Evolutionary conservation across 1,140 invertebrate genomes (phyloP).

Genomic region (Micrasema minimum): DNA sequence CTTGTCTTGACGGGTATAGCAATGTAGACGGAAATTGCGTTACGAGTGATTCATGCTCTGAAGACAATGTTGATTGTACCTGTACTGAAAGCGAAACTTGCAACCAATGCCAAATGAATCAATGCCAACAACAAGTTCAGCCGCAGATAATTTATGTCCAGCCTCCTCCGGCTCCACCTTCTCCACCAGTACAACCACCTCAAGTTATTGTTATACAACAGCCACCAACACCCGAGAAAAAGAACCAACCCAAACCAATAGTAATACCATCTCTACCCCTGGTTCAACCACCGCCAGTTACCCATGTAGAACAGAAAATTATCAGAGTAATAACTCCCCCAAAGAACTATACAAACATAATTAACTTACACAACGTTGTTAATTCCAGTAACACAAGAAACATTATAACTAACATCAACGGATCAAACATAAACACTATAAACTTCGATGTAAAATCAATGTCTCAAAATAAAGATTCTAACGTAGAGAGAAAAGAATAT

Average conservation of each 20-base stretch:
- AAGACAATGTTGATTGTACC: too few relatives aligned
- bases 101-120: too few relatives aligned
- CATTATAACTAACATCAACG: slow-evolving; percentile 12
- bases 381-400: slow-evolving; percentile 15
- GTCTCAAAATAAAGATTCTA: neutral
- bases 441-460: neutral
- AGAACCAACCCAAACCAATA: neutral
- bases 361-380: slow-evolving; percentile 24
- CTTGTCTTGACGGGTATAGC: neutral
- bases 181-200: too few relatives aligned
- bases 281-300: neutral
- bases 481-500: neutral
- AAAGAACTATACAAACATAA: neutral
- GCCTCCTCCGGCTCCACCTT: too few relatives aligned
- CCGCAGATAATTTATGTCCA: too few relatives aligned
- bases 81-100: too few relatives aligned
- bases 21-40: neutral
- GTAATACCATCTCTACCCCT: too few relatives aligned
- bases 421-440: slow-evolving; percentile 20
- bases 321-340: neutral
- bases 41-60: too few relatives aligned
- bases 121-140: too few relatives aligned
- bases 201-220: too few relatives aligned
- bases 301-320: neutral
- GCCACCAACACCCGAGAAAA: neutral